Conservation (phyloP, 53 echinoderm and acorn worm species). For the Paracentrotus lividus region DNA sequence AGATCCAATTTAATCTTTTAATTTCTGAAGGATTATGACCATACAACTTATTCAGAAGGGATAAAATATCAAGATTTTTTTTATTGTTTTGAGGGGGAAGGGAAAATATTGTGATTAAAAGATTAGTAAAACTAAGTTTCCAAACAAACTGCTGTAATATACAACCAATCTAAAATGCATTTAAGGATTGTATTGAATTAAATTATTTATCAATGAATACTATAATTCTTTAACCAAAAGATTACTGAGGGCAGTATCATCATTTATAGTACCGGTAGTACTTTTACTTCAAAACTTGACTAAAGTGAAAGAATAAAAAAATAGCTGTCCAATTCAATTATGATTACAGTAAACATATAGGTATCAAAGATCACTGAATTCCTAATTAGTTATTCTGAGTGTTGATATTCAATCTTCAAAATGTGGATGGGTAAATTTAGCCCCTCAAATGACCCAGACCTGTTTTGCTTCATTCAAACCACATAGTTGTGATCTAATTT, state of each 20-base stretch:
- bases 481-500: neutral
- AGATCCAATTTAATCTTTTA: neutral
- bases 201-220: no score
- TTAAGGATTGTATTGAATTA: no score
- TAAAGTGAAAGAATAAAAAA: no score
- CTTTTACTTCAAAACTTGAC: no score
- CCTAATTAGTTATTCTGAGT: neutral
- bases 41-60: neutral
- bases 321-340: no score
- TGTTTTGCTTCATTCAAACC: neutral
- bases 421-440: constrained; percentile 27
- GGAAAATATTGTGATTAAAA: neutral
- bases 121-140: neutral
- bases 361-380: neutral
- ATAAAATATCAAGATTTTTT: neutral
- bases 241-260: no score
- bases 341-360: no score
- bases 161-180: neutral
- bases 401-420: neutral
- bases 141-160: neutral
- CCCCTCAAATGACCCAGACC: neutral
- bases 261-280: no score
- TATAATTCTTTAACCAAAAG: no score
- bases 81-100: no score
- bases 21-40: neutral